phyloP scores from a whole-genome alignment of 2,113 vertebrate species.

The Mesitornis unicolor region DNA sequence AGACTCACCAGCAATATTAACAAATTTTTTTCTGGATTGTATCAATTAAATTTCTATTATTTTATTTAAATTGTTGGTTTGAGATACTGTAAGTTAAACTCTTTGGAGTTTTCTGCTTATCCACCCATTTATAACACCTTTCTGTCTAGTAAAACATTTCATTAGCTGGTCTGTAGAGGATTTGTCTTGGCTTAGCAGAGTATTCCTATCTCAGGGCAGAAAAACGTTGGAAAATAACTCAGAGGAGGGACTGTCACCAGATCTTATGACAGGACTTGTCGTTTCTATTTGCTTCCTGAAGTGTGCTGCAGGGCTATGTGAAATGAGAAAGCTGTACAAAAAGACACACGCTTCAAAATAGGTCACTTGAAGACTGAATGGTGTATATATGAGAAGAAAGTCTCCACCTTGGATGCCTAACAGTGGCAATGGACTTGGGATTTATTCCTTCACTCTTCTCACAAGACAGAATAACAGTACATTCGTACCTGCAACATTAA shows the following conservation, averaged over 20 bases:
- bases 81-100: background rate
- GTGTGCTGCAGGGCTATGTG: background rate
- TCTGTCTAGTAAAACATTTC: background rate
- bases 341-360: background rate
- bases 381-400: background rate
- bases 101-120: background rate
- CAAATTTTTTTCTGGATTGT: background rate
- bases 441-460: background rate
- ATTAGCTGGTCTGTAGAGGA: background rate
- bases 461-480: background rate
- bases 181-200: background rate
- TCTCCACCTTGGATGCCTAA: background rate
- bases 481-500: constrained; percentile 92
- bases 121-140: background rate
- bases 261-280: background rate
- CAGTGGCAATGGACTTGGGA: background rate
- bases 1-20: background rate
- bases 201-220: background rate
- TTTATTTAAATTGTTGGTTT: background rate
- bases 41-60: background rate
- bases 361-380: background rate
- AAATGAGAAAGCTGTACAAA: constrained; percentile 1
- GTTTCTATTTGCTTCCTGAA: background rate
- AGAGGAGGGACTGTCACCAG: background rate
- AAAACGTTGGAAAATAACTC: background rate